Conservation (phyloP, 2,113 vertebrate genomes). For the Paratilapia polleni region DNA sequence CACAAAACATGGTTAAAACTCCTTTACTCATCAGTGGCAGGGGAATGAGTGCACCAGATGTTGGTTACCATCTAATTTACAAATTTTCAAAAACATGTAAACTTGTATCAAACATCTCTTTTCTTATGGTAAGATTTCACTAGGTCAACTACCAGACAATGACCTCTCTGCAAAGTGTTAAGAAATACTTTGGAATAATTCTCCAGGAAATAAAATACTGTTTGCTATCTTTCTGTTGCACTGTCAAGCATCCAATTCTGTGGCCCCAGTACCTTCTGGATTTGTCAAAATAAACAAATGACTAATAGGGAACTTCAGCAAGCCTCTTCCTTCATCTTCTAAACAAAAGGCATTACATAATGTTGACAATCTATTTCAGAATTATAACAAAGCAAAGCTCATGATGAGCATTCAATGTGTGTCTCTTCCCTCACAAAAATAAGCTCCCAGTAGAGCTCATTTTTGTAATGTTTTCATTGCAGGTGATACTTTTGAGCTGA, state of each 20-base stretch:
- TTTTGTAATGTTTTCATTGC: background rate
- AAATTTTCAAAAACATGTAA: conserved; percentile 1
- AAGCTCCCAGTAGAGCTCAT: conserved; percentile 11
- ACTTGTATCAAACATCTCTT: background rate
- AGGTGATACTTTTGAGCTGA: background rate
- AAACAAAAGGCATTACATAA: conserved; percentile 18
- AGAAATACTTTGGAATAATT: background rate
- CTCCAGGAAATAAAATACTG: background rate
- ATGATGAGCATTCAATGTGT: background rate
- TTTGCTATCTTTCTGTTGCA: conserved; percentile 56
- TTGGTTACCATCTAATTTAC: conserved; percentile 37
- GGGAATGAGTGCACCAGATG: conserved; percentile 53
- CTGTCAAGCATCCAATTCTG: conserved; percentile 52
- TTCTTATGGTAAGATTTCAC: background rate
- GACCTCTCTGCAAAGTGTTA: background rate
- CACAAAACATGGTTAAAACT: conserved; percentile 42
- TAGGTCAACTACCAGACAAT: background rate
- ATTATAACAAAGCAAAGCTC: background rate
- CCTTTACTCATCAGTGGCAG: conserved; percentile 28
- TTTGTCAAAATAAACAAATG: conserved; percentile 54
- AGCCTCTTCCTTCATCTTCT: conserved; percentile 9
- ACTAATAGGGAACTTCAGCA: conserved; percentile 30
- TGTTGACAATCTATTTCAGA: background rate
- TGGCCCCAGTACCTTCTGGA: conserved; percentile 27
- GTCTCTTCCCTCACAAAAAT: conserved; percentile 23